phyloP scores from a whole-genome alignment of 2,113 vertebrate genomes.

The Carassius gibelio region DNA sequence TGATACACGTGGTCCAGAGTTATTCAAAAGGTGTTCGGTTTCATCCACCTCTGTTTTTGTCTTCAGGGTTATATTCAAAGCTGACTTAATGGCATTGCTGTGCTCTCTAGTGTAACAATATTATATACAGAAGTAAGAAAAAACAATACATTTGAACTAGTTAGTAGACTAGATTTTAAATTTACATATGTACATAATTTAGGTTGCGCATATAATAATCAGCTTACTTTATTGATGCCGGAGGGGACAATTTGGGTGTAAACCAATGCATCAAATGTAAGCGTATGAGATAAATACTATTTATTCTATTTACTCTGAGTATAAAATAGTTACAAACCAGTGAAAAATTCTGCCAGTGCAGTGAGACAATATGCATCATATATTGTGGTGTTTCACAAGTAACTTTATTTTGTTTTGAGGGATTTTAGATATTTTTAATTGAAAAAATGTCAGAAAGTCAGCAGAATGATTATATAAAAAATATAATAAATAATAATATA shows the following conservation, averaged over 20 bases:
- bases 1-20: constrained; percentile 35
- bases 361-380: not conserved
- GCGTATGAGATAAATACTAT: not conserved
- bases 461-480: not conserved
- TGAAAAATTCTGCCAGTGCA: not conserved
- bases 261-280: not conserved
- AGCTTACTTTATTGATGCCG: not conserved
- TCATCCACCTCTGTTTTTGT: constrained; percentile 64
- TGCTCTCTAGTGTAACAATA: not conserved
- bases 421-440: no score
- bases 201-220: not conserved
- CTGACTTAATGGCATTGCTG: not conserved
- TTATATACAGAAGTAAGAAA: not conserved
- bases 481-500: not conserved
- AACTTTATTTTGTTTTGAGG: not conserved
- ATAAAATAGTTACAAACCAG: not conserved
- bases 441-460: not conserved
- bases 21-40: constrained; percentile 72
- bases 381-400: not conserved
- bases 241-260: not conserved
- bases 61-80: constrained; percentile 48
- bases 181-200: not conserved
- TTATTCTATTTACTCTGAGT: not conserved
- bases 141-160: not conserved
- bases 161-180: not conserved